These are phyloP conservation scores for Salarias fasciatus DNA, from an alignment of 2,797 vertebrate species.

Conservation along the genomic window DNA sequence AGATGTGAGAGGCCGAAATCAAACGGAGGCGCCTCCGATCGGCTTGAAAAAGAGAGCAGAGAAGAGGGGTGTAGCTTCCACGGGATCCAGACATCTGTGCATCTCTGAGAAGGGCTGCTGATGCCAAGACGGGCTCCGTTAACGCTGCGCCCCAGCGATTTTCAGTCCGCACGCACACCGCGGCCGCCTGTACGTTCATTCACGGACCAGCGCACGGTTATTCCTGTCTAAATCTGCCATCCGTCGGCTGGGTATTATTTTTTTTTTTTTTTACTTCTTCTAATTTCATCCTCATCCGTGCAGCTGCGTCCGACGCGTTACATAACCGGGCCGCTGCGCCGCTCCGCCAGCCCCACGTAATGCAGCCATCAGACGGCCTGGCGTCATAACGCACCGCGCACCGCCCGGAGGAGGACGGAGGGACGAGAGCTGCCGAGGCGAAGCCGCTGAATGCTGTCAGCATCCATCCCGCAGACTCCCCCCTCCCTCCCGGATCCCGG, in stretches of 20 bases:
- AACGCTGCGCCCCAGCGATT: conserved; percentile 10
- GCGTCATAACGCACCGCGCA: conserved; percentile 69
- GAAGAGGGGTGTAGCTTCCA: conserved; percentile 15
- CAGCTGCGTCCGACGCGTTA: conserved; percentile 59
- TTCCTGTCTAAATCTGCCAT: conserved; percentile 26
- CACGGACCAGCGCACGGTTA: neutral
- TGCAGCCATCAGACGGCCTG: conserved; percentile 37
- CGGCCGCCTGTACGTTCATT: conserved; percentile 6
- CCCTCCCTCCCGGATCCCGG: neutral
- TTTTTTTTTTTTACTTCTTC: no score
- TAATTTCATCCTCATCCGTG: conserved; percentile 21
- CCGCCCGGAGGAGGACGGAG: conserved; percentile 42
- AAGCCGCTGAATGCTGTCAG: conserved; percentile 49
- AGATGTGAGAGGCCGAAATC: neutral
- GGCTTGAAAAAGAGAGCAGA: neutral
- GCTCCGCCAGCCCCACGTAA: conserved; percentile 54
- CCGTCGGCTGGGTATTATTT: no score
- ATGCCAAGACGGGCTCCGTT: conserved; percentile 33
- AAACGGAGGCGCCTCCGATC: conserved; percentile 39
- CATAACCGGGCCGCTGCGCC: conserved; percentile 65
- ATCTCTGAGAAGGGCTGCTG: conserved; percentile 51
- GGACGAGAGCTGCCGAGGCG: conserved; percentile 22
- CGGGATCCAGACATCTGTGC: conserved; percentile 59
- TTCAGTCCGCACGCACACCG: neutral
- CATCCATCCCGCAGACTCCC: conserved; percentile 15